These are phyloP conservation scores for Eristalis tenax DNA, from an alignment of 2,888 invertebrate genomes.

Conservation along the genomic window DNA sequence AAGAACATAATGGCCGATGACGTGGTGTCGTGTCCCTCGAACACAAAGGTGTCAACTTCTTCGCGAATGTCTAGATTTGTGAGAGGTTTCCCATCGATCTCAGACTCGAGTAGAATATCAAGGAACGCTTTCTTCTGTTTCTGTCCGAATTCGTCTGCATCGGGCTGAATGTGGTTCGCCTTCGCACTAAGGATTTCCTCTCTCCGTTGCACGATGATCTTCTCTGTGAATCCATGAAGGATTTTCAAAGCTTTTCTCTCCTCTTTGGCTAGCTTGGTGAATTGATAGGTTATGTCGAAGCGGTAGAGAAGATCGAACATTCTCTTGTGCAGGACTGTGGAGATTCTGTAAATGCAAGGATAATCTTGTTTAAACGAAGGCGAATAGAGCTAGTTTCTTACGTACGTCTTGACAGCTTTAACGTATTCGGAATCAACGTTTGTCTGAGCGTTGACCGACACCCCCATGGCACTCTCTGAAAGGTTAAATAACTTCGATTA, in stretches of 20 bases:
- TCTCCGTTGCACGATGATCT: slow-evolving; percentile 82
- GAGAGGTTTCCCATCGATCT: slow-evolving; percentile 84
- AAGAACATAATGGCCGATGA: slow-evolving; percentile 82
- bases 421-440: slow-evolving; percentile 88
- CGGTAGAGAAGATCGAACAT: slow-evolving; percentile 80
- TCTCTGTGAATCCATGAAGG: slow-evolving; percentile 83
- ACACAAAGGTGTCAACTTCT: slow-evolving; percentile 89
- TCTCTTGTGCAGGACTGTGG: slow-evolving; percentile 79
- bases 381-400: not conserved
- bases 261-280: slow-evolving; percentile 83
- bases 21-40: slow-evolving; percentile 84
- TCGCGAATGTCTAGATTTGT: slow-evolving; percentile 85
- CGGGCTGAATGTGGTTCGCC: slow-evolving; percentile 57
- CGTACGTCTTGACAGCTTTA: slow-evolving; percentile 87
- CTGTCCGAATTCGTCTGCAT: slow-evolving; percentile 81
- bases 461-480: slow-evolving; percentile 93
- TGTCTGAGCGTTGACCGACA: slow-evolving; percentile 87
- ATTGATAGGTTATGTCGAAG: slow-evolving; percentile 79
- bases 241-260: slow-evolving; percentile 82
- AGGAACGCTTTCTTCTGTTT: slow-evolving; percentile 86
- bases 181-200: slow-evolving; percentile 77
- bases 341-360: slow-evolving; percentile 74
- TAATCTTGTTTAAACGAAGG: not conserved
- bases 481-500: slow-evolving; percentile 21
- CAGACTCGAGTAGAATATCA: slow-evolving; percentile 85